phyloP scores from a whole-genome alignment of 30 jellyfish, hydroid and myxozoan species.

The Aurelia aurita region DNA sequence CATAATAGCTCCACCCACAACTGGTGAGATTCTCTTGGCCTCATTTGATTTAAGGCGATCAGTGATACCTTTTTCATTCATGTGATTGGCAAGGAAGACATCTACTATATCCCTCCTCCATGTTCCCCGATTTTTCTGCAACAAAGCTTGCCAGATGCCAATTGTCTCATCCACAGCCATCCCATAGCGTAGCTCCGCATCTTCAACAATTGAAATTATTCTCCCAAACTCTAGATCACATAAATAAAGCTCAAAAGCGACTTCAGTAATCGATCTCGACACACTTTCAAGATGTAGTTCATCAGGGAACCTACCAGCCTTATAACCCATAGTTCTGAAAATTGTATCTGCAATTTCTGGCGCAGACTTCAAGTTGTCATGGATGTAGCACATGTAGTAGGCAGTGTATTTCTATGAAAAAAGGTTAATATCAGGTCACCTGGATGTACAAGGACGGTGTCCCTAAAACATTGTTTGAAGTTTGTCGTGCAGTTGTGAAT shows the following conservation, averaged over 20 bases:
- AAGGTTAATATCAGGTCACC: neutral
- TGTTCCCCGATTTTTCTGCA: neutral
- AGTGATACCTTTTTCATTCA: neutral
- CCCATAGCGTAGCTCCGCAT: neutral
- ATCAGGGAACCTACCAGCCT: slow-evolving; percentile 8
- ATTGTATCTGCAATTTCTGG: slow-evolving; percentile 44
- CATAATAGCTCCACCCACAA: no score
- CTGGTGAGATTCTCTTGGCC: no score
- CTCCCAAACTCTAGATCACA: slow-evolving; percentile 28
- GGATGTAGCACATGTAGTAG: slow-evolving; percentile 26
- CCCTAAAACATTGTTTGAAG: no score
- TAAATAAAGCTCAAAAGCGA: slow-evolving; percentile 48
- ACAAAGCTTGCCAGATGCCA: slow-evolving; percentile 1
- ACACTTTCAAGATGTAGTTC: slow-evolving; percentile 23
- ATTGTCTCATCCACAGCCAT: neutral
- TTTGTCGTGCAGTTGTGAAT: no score
- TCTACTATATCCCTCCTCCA: neutral
- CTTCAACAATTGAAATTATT: slow-evolving; percentile 14
- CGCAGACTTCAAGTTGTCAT: slow-evolving; percentile 24
- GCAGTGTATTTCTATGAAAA: slow-evolving; percentile 71
- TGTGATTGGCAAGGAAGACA: neutral
- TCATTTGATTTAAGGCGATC: neutral
- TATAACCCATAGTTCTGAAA: slow-evolving; percentile 49
- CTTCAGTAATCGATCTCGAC: slow-evolving; percentile 15
- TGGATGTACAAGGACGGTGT: neutral